phyloP scores from a whole-genome alignment of 2,113 vertebrate species.

The Poeciliopsis prolifica region DNA sequence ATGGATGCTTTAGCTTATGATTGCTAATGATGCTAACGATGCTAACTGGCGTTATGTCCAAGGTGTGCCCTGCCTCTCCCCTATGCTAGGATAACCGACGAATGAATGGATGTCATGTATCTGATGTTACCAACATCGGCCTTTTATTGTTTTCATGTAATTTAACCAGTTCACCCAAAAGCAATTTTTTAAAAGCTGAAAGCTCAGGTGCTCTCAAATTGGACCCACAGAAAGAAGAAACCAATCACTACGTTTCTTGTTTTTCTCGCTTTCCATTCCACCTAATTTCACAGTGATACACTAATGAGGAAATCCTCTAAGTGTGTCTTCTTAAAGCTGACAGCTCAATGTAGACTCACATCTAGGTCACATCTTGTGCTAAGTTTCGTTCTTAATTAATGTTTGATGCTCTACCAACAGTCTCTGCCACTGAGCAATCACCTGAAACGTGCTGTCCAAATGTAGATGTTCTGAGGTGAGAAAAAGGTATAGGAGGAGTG shows the following conservation, averaged over 20 bases:
- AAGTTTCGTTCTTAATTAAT: constrained; percentile 47
- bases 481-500: constrained; percentile 4
- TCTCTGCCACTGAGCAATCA: constrained; percentile 30
- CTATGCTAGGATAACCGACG: too few species aligned
- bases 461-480: constrained; percentile 17
- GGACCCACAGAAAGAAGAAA: constrained; percentile 61
- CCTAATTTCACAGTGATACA: constrained; percentile 62
- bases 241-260: constrained; percentile 40
- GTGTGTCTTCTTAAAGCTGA: constrained; percentile 57
- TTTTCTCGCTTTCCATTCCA: constrained; percentile 31
- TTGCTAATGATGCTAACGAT: neutral
- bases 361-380: constrained; percentile 53
- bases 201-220: constrained; percentile 58
- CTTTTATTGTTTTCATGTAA: constrained; percentile 45
- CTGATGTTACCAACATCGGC: constrained; percentile 43
- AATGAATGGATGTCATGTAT: neutral
- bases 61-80: too few species aligned
- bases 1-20: neutral
- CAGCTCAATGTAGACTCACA: constrained; percentile 47
- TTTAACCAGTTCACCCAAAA: constrained; percentile 39
- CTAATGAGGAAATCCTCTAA: constrained; percentile 65
- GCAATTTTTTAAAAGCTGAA: constrained; percentile 9
- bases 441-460: constrained; percentile 22
- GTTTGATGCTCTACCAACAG: constrained; percentile 36
- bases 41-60: too few species aligned